Base-by-base conservation (phyloP, 2,113 vertebrate genomes). In the Garra rufa region DNA sequence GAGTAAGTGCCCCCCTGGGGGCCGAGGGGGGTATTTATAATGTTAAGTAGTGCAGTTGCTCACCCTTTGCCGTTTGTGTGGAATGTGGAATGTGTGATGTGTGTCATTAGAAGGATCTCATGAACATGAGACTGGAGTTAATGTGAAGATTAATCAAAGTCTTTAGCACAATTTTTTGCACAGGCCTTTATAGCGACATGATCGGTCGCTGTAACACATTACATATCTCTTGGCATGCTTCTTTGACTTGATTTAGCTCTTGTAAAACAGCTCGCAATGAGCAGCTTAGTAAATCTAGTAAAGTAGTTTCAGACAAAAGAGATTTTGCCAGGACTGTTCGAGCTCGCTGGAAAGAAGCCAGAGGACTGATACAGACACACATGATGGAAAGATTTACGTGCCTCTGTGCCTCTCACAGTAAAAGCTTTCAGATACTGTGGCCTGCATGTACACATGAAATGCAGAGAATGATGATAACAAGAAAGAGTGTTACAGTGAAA, bases 1-100 rank as follows among this genome's bases (percentile, higher is more conserved):
- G 88, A 89, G 85, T 89, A 90, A 90, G 86, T 91, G 88, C 89
- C 83, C 89, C 85, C 84, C n/a, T 75, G 88, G 85, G 90, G 70
- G 38, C n/a, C 24, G 2, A 24, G 17, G 65, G 80, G 59, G 46
- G 61, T 88, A 86, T 85, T 38, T 65, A 65, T 86, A 87, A 88
- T 86, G 84, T 75, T 87, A 86, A 87, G 65, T 86, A 50, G 55
- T 74, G 70, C 86, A 83, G 82, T 88, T 88, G 75, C 71, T 52
- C 70, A 30, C 59, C 61, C 76, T 81, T 85, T 79, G 81, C 82
- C 38, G 59, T 46, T 86, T 71, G 85, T 75, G 79, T 30, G 75
- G 28, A 76, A 38, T 4, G 6, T 63, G 76, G 69, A 83, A 88
- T 82, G 85, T 74, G 84, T 69, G 70, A 57, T 57, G 13, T 10